Evolutionary conservation across 2,797 vertebrate species (phyloP), one percentile per base, ranked within the genome.

Genomic region (Linurgus olivaceus): DNA sequence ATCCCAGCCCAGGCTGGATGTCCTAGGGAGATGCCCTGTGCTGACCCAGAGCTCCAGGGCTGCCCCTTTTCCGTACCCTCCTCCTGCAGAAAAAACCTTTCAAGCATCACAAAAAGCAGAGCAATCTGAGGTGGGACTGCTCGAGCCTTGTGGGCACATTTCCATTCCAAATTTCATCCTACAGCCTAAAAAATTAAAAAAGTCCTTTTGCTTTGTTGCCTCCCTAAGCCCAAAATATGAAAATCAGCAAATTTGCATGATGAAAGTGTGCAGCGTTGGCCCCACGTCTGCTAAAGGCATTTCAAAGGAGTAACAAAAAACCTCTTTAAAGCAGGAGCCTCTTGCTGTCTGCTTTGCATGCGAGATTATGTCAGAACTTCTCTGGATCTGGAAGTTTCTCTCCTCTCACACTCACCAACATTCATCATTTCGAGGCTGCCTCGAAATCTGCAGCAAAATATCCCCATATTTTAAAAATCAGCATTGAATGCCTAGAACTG

Each of bases 301-400:
- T 80, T 88, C 88, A 80, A 65, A 93, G 73, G 80, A 89, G 44
- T 18, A 78, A 89, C 86, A 75, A 75, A 80, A 66, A 26, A 28
- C 80, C 76, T 77, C 57, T 77, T 74, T 45, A 40, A 63, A 88
- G 81, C 76, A 24, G 13, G 16, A 93, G 75, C 84, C 55, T 78
- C 89, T 78, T 18, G 59, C 77, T 73, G 63, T 10, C 71, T 80
- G 59, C 33, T 89, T 45, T 45, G 65, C 85, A 31, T 26, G 40
- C 13, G 10, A 61, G 86, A 58, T 31, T 16, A 13, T 31, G 89
- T 25, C 87, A 59, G 62, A 44, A 75, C 70, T 90, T 70, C 71
- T 67, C 5, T 45, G 79, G 5, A 62, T 91, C 96, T 93, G 90
- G 94, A 95, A 95, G 88, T 92, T 95, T 95, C 93, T 78, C 28